Evolutionary conservation across 2,888 invertebrate species (phyloP).

Genomic region (Imbricaverruca yamaguchii): DNA sequence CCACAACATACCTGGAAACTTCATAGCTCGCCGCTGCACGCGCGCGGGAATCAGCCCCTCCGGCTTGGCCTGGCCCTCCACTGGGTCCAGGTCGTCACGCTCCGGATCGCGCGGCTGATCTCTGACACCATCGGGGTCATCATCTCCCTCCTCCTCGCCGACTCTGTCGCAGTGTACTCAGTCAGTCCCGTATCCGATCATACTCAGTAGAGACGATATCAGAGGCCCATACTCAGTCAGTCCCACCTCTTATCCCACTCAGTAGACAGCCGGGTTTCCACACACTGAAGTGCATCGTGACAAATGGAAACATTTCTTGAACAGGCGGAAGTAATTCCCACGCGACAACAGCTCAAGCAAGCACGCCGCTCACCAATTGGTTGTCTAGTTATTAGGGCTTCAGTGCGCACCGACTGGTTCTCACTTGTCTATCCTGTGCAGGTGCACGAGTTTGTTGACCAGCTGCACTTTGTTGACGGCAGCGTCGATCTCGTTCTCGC

Average conservation of each 20-base stretch:
- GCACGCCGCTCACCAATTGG: no score
- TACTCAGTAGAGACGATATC: no score
- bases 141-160: slow-evolving; percentile 25
- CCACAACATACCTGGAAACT: background rate
- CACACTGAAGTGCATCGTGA: no score
- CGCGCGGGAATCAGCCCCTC: background rate
- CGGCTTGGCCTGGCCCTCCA: background rate
- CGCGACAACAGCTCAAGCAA: no score
- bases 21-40: background rate
- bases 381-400: no score
- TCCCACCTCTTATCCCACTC: no score
- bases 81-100: slow-evolving; percentile 27
- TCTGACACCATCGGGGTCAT: slow-evolving; percentile 24
- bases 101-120: slow-evolving; percentile 25
- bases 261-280: no score
- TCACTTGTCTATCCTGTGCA: background rate
- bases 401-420: background rate
- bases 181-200: no score
- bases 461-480: background rate
- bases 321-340: no score
- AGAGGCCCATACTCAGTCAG: no score
- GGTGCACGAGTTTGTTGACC: background rate
- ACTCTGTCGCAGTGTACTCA: background rate
- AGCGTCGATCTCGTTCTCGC: background rate
- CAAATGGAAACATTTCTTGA: no score